These are phyloP conservation scores for Apodemia mormo DNA, from an alignment of 2,888 invertebrate species.

Conservation along the genomic window DNA sequence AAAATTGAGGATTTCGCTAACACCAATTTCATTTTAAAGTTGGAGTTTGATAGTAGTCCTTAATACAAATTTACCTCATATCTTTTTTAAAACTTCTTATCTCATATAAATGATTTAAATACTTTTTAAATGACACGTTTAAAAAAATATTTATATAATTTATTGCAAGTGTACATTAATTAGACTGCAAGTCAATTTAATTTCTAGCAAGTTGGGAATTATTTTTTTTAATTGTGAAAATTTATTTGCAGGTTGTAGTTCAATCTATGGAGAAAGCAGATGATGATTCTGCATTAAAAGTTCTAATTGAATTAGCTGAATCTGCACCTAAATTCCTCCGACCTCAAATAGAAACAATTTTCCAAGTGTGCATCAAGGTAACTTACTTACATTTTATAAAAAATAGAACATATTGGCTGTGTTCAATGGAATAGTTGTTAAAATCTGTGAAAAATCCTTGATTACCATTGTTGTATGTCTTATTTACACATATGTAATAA, in stretches of 20 bases:
- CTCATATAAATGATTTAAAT: too few species aligned
- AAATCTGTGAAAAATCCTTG: too few species aligned
- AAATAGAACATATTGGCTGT: neutral
- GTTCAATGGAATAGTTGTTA: neutral
- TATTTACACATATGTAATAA: too few species aligned
- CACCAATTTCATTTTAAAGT: constrained; percentile 60
- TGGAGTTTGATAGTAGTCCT: constrained; percentile 79
- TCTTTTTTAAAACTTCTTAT: too few species aligned
- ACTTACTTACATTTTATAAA: constrained; percentile 34
- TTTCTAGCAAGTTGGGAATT: too few species aligned
- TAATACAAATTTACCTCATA: constrained; percentile 49
- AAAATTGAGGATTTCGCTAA: constrained; percentile 74
- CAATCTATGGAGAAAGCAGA: constrained; percentile 92
- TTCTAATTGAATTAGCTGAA: constrained; percentile 96
- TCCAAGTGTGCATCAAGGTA: constrained; percentile 94
- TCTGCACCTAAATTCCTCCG: constrained; percentile 95
- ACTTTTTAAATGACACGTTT: too few species aligned
- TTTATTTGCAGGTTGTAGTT: constrained; percentile 82
- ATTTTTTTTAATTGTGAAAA: constrained; percentile 19
- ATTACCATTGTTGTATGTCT: too few species aligned
- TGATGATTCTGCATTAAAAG: constrained; percentile 95
- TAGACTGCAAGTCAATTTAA: too few species aligned
- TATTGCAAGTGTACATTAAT: too few species aligned
- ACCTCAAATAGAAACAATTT: constrained; percentile 91
- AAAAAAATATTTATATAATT: too few species aligned